These are phyloP conservation scores for Hirundo rustica DNA, from an alignment of 2,797 vertebrate species.

Conservation along the genomic window DNA sequence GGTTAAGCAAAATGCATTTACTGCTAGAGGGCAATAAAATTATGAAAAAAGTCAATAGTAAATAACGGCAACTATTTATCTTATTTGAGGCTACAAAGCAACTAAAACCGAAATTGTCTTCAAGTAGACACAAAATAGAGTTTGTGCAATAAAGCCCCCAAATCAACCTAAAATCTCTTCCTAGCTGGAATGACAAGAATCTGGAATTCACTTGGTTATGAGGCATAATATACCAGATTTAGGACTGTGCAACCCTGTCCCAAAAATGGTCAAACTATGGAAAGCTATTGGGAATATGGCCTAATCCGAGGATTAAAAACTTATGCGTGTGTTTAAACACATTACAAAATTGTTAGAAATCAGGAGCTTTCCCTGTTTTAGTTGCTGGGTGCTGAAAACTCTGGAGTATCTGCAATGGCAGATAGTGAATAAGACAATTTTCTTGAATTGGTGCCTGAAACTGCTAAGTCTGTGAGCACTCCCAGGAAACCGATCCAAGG, in stretches of 20 bases:
- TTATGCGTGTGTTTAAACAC: not conserved
- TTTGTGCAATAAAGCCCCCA: not conserved
- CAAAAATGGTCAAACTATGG: not conserved
- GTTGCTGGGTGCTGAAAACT: not conserved
- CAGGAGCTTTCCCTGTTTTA: not conserved
- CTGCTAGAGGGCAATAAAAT: conserved; percentile 17
- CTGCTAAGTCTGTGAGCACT: conserved; percentile 1
- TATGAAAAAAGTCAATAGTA: conserved; percentile 5
- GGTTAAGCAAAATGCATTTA: conserved; percentile 9
- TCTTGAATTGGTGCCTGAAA: conserved; percentile 38
- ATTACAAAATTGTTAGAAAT: not conserved
- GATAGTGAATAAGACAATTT: not conserved
- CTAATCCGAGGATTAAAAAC: not conserved
- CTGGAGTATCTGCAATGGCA: not conserved
- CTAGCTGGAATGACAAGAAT: not conserved
- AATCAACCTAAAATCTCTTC: not conserved
- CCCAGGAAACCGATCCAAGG: conserved; percentile 35
- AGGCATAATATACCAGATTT: not conserved
- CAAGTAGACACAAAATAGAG: not conserved
- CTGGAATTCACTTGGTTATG: not conserved
- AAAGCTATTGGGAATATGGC: not conserved
- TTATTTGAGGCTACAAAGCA: conserved; percentile 3
- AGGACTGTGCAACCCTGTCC: not conserved
- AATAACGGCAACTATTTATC: not conserved
- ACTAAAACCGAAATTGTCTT: not conserved